Evolutionary conservation across 2,888 invertebrate genomes (phyloP).

Genomic region (Dryocosmus kuriphilus): DNA sequence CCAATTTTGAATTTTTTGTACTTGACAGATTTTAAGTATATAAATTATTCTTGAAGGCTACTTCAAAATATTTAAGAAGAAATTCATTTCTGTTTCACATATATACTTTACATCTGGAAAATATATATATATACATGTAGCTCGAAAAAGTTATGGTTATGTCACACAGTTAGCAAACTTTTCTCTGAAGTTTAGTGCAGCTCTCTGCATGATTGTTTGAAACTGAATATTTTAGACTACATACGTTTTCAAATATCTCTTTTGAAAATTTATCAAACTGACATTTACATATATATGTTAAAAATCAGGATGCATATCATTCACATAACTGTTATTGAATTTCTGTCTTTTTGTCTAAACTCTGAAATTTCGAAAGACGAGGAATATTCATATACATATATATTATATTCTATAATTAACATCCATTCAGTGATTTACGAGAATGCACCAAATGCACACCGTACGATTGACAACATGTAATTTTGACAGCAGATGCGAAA

Average conservation of each 20-base stretch:
- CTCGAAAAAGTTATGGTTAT: conserved; percentile 25
- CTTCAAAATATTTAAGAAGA: conserved; percentile 2
- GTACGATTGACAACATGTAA: no score
- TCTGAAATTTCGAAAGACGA: no score
- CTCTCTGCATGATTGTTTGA: conserved; percentile 35
- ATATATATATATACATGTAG: conserved; percentile 23
- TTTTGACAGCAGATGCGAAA: no score
- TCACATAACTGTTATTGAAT: not conserved
- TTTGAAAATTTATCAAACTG: not conserved
- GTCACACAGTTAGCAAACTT: conserved; percentile 21
- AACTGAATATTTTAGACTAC: conserved; percentile 15
- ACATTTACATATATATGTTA: no score
- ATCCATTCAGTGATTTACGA: no score
- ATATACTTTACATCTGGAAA: conserved; percentile 23
- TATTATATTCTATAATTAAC: no score
- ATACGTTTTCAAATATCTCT: conserved; percentile 8
- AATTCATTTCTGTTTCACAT: conserved; percentile 1
- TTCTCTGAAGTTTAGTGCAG: conserved; percentile 22
- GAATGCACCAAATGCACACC: no score
- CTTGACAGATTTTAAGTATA: no score
- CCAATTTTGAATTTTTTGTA: no score
- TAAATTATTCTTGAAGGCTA: no score
- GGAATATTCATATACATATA: no score
- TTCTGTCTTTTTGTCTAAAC: no score
- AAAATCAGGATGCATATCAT: not conserved